Evolutionary conservation across 2,797 vertebrate genomes (phyloP), one percentile per base, ranked within the genome.

Genomic region (Ciconia nigra): DNA sequence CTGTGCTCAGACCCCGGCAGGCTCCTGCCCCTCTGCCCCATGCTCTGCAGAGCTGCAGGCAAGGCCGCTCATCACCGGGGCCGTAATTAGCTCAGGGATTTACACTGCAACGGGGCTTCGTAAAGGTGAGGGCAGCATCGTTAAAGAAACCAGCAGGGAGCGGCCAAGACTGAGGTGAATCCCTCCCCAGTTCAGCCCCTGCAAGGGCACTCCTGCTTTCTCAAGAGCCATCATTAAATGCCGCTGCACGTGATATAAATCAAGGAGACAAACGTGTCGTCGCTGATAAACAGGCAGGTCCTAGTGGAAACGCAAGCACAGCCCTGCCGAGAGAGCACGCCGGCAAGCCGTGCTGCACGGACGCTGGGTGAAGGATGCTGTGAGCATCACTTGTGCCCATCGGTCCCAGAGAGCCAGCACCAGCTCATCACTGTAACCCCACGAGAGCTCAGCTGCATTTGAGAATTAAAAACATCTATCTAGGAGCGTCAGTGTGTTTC

Each of bases 101-200:
- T 61, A 19, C 3, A 33, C 82, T 33, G 49, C 35, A 9, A 25
- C 4, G 35, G 59, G 49, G 73, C 55, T 93, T 67, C 21, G 49
- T 16, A 29, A 72, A 63, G 71, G 66, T 35, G 35, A 54, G 47
- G 61, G 55, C 57, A 41, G 42, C 72, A 33, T 85, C 76, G 46
- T 91, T 89, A 95, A 44, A 67, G 62, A 47, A 82, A 63, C 0
- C 88, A 83, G 85, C 89, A 47, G 91, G 91, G 46, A 73, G 20
- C 37, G 0, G 77, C 35, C 71, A 11, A 52, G 66, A 33, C 29
- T 4, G 66, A 73, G 80, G 70, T 29, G 49, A 67, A 77, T 58
- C 42, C 22, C 19, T 65, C 46, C 61, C 58, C 37, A 8, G 33
- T 11, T 31, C 85, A 13, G 9, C 33, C 69, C 44, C 31, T 1